Evolutionary conservation across 2,888 invertebrate genomes (phyloP).

Genomic region (Celastrina argiolus): DNA sequence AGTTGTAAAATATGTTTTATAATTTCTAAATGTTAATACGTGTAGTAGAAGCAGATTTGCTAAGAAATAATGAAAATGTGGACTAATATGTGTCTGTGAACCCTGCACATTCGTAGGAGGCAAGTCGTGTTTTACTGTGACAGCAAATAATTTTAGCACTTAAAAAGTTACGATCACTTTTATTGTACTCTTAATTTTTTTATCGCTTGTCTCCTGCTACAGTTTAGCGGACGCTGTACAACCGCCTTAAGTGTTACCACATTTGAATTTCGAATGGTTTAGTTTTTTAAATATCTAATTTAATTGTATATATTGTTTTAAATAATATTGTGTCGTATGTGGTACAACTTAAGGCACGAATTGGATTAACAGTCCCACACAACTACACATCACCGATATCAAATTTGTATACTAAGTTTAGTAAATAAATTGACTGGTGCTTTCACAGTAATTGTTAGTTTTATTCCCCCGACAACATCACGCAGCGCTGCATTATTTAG

Average conservation of each 20-base stretch:
- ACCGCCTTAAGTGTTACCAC: constrained; percentile 28
- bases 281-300: background rate
- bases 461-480: constrained; percentile 44
- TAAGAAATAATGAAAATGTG: constrained; percentile 16
- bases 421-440: constrained; percentile 78
- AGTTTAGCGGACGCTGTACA: constrained; percentile 24
- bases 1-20: constrained; percentile 35
- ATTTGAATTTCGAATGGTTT: constrained; percentile 13
- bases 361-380: constrained; percentile 32
- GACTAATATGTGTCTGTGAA: constrained; percentile 8
- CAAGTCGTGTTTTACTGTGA: background rate
- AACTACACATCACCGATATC: constrained; percentile 47
- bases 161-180: constrained; percentile 22
- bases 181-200: constrained; percentile 23
- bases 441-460: constrained; percentile 72
- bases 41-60: constrained; percentile 39
- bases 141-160: background rate
- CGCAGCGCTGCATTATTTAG: too few relatives aligned
- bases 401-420: constrained; percentile 70
- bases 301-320: constrained; percentile 21
- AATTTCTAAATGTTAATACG: constrained; percentile 38
- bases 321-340: constrained; percentile 21
- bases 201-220: constrained; percentile 25
- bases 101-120: constrained; percentile 13
- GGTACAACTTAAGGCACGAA: constrained; percentile 25